These are phyloP conservation scores for Ictidomys tridecemlineatus DNA, from an alignment of 2,113 vertebrate genomes.

Conservation along the genomic window DNA sequence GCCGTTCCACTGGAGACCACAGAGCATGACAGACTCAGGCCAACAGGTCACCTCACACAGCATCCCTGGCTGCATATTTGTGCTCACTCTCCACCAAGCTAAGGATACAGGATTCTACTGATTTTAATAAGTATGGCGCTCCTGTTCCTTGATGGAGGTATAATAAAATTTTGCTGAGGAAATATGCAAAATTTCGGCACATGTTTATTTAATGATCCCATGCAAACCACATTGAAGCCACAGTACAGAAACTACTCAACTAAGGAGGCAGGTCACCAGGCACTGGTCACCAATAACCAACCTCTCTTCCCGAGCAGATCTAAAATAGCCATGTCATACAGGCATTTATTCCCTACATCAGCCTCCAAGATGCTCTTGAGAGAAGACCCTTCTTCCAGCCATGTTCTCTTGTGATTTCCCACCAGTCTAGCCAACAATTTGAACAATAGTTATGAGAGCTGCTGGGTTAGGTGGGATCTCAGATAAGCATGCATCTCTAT, in stretches of 20 bases:
- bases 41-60: not conserved
- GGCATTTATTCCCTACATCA: not conserved
- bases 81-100: not conserved
- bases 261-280: not conserved
- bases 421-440: no score
- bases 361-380: not conserved
- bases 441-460: not conserved
- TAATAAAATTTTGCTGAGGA: constrained; percentile 64
- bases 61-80: rapidly evolving
- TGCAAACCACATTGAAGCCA: constrained; percentile 45
- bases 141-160: constrained; percentile 27
- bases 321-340: not conserved
- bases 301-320: not conserved
- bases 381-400: constrained; percentile 3
- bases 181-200: constrained; percentile 65
- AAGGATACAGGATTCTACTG: not conserved
- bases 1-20: constrained; percentile 74
- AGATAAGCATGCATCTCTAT: not conserved
- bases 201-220: constrained; percentile 71
- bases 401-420: not conserved
- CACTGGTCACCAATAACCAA: not conserved
- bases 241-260: not conserved
- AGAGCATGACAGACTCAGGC: constrained; percentile 34
- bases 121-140: constrained; percentile 62
- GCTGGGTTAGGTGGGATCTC: not conserved